Base-by-base conservation (phyloP, 1,140 invertebrate species). In the Colletes latitarsis region DNA sequence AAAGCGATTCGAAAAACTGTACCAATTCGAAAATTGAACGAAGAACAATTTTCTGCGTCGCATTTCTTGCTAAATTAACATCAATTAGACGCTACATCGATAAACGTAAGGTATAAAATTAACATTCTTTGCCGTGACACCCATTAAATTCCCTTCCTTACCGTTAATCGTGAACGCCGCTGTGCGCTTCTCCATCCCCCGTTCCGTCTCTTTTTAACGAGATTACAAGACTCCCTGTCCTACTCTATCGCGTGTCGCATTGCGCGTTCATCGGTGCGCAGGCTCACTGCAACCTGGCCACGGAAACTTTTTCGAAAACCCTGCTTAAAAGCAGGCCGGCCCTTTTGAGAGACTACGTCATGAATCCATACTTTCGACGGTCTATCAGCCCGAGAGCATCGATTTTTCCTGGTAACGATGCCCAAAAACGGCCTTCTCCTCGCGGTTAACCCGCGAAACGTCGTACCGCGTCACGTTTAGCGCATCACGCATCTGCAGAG, bases 261-360 rank as follows among this genome's bases (percentile, higher is more conserved):
- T 90, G 89, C 89, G 89, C 89, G 89, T 90, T 81, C 82, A 81
- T 83, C 76, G 78, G 85, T 86, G 89, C 89, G 89, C 89, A 90
- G 82, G 84, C 89, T 78, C 89, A 81, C 53, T 83, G 77, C 75
- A 60, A 70, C 62, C 58, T 67, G 49, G 63, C 64, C 82, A 75
- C 72, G 21, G 76, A 81, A 63, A 79, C 55, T 77, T 76, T 78
- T 85, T 81, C 73, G 81, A 82, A 82, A 77, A 77, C n/a, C 74
- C 55, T 60, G 30, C 39, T 78, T 78, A 69, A 81, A 69, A 76
- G n/a, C 19, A 58, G 19, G 39, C 39, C 66, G 66, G 41, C 49
- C 57, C 52, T 76, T 62, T 67, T 62, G 53, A 76, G 55, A 12
- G 49, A 81, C 63, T 74, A 63, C 71, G 71, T 75, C 77, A 80